Evolutionary conservation across 2,113 vertebrate genomes (phyloP).

Genomic region (Progne subis): DNA sequence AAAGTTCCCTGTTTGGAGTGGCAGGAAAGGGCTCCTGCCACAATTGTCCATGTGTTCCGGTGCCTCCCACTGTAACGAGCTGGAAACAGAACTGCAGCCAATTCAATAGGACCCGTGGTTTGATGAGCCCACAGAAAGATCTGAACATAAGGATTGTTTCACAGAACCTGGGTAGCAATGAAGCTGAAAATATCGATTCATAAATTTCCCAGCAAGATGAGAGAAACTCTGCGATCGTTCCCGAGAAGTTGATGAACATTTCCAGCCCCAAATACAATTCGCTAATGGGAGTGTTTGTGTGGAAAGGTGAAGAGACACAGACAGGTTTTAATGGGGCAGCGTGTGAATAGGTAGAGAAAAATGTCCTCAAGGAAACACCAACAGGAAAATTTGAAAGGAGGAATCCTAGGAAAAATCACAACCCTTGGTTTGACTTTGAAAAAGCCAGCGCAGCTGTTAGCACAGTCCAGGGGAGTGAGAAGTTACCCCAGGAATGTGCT

Average conservation of each 20-base stretch:
- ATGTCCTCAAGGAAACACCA: not conserved
- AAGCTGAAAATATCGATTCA: constrained; percentile 65
- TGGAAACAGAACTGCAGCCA: constrained; percentile 51
- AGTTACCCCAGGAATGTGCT: not conserved
- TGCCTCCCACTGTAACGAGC: constrained; percentile 54
- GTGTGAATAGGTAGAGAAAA: not conserved
- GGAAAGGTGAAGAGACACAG: not conserved
- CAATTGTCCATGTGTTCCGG: constrained; percentile 22
- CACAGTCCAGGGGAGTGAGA: not conserved
- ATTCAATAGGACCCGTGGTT: constrained; percentile 23
- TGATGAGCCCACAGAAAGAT: constrained; percentile 58
- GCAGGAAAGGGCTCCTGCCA: not conserved
- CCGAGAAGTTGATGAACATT: constrained; percentile 11
- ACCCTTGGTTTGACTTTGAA: not conserved
- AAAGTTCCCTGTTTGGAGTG: constrained; percentile 6
- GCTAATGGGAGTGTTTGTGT: not conserved
- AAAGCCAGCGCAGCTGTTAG: not conserved
- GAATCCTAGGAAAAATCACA: not conserved
- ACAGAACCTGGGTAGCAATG: constrained; percentile 64
- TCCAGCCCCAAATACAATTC: not conserved
- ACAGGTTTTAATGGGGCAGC: not conserved
- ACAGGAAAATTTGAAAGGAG: not conserved
- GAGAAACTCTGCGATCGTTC: not conserved
- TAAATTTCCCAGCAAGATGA: constrained; percentile 46
- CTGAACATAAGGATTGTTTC: constrained; percentile 68